Percentiles rank a stretch among this genome's conserved stretches.
phyloP scores from a whole-genome alignment of 2,797 vertebrate genomes.

The Aplochiton taeniatus region DNA sequence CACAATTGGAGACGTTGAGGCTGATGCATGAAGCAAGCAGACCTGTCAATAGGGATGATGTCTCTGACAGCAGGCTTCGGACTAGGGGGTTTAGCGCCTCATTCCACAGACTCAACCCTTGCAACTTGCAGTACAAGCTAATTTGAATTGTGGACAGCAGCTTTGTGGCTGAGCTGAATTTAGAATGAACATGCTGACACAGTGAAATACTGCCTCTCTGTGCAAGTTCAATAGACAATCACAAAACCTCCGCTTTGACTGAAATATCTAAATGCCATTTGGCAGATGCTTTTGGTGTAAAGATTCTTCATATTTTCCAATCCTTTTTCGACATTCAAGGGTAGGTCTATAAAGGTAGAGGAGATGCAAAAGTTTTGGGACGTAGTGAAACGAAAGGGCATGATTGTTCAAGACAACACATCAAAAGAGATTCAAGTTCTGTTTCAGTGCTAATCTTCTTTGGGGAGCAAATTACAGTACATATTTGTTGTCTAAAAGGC shows the following conservation, averaged over 20 bases:
- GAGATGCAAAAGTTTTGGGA: no score
- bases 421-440: conserved; percentile 52
- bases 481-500: conserved; percentile 65
- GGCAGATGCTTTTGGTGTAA: no score
- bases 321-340: no score
- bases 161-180: conserved; percentile 44
- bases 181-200: conserved; percentile 25
- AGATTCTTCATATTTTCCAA: no score
- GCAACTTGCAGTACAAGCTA: conserved; percentile 31
- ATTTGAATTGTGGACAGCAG: conserved; percentile 36
- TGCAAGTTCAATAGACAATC: conserved; percentile 26
- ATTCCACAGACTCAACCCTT: conserved; percentile 28
- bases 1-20: conserved; percentile 11
- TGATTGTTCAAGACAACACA: conserved; percentile 42
- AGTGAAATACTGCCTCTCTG: conserved; percentile 23
- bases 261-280: conserved; percentile 10
- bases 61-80: conserved; percentile 28
- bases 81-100: conserved; percentile 18
- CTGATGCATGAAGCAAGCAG: conserved; percentile 37
- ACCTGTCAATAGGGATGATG: conserved; percentile 29
- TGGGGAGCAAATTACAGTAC: conserved; percentile 57
- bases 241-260: conserved; percentile 15
- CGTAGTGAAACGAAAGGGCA: no score
- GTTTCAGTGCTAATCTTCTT: conserved; percentile 69
- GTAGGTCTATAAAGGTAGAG: no score